Percentiles rank a stretch among this genome's conserved stretches.
These are phyloP conservation scores for Drosophila mettleri DNA, from an alignment of 2,888 invertebrate species.

Conservation along the genomic window DNA sequence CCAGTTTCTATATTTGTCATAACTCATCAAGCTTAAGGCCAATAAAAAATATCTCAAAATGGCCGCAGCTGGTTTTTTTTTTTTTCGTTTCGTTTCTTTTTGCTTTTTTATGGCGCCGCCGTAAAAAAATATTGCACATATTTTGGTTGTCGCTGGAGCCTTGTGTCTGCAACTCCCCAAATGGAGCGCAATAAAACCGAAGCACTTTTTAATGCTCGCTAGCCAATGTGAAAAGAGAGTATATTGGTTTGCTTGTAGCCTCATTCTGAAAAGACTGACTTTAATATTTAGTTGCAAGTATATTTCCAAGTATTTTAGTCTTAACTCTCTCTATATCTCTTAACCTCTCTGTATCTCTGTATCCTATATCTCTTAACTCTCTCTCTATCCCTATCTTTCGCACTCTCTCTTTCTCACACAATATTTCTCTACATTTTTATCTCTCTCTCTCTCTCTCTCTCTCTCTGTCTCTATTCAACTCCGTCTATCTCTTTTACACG, in stretches of 20 bases:
- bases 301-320: no score
- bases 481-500: no score
- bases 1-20: slow-evolving; percentile 79
- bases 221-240: not conserved
- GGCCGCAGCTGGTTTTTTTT: slow-evolving; percentile 75
- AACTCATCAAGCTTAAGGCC: slow-evolving; percentile 67
- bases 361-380: no score
- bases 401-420: no score
- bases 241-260: slow-evolving; percentile 1
- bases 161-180: slow-evolving; percentile 6
- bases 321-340: no score
- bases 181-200: slow-evolving; percentile 14
- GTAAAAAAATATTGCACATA: slow-evolving; percentile 23
- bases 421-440: no score
- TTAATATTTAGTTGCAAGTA: no score
- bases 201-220: not conserved
- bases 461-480: no score
- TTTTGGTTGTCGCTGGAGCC: not conserved
- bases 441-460: no score
- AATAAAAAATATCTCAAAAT: slow-evolving; percentile 72
- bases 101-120: slow-evolving; percentile 29
- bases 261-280: no score
- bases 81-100: slow-evolving; percentile 23
- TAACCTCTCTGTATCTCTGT: no score
- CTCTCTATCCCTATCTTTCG: no score